A percentile compares a stretch with the other conserved stretches of the same genome.
Conservation (phyloP, 2,113 vertebrate genomes). For the Hiodon alosoides region DNA sequence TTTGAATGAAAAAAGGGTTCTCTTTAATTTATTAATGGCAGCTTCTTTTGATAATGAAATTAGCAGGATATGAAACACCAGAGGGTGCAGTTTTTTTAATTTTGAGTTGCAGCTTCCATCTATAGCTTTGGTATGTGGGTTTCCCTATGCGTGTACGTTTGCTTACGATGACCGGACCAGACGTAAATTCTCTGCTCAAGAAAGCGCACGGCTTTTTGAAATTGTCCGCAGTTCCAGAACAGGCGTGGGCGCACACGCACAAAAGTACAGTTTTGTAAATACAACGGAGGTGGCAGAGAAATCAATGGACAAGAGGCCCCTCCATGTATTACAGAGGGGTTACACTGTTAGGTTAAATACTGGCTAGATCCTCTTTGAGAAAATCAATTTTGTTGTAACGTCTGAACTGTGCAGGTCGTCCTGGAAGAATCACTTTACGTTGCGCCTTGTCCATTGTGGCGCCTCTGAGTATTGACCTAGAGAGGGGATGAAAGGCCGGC, state of each 20-base stretch:
- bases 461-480: slow-evolving; percentile 78
- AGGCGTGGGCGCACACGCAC: slow-evolving; percentile 19
- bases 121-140: too few species aligned
- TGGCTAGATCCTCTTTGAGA: slow-evolving; percentile 85
- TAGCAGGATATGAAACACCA: slow-evolving; percentile 56
- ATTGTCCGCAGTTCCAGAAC: neutral
- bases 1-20: slow-evolving; percentile 42
- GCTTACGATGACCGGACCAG: too few species aligned
- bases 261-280: slow-evolving; percentile 28
- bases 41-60: slow-evolving; percentile 51
- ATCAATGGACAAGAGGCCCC: slow-evolving; percentile 89
- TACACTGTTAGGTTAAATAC: slow-evolving; percentile 96
- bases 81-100: slow-evolving; percentile 35
- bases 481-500: slow-evolving; percentile 41
- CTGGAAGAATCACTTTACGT: slow-evolving; percentile 76
- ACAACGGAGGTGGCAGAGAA: slow-evolving; percentile 67
- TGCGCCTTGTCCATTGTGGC: slow-evolving; percentile 67
- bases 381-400: slow-evolving; percentile 93
- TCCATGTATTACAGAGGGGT: slow-evolving; percentile 84
- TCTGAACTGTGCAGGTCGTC: slow-evolving; percentile 63
- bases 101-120: neutral
- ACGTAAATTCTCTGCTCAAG: too few species aligned
- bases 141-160: too few species aligned
- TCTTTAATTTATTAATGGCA: slow-evolving; percentile 66
- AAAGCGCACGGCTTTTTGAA: too few species aligned